Evolutionary conservation across 2,888 invertebrate species (phyloP).

Genomic region (Melanargia galathea): DNA sequence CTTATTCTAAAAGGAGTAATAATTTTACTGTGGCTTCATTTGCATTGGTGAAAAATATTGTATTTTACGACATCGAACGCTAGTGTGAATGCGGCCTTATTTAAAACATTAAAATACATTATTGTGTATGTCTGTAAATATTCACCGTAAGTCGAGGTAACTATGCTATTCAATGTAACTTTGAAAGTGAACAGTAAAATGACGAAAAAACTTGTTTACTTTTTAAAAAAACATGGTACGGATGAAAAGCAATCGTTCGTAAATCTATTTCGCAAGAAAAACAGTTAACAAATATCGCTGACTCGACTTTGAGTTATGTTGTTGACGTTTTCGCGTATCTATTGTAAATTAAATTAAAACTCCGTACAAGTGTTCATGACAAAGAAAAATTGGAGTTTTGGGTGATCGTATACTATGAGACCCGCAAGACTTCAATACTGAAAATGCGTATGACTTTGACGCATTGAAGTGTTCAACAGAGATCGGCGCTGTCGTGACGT

Average conservation of each 20-base stretch:
- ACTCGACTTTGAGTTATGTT: too few relatives aligned
- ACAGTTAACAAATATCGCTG: too few relatives aligned
- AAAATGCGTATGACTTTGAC: too few relatives aligned
- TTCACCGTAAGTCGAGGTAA: slow-evolving; percentile 20
- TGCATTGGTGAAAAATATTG: slow-evolving; percentile 68
- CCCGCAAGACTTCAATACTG: neutral
- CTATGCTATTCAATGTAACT: slow-evolving; percentile 7
- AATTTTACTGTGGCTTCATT: slow-evolving; percentile 58
- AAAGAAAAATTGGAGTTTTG: slow-evolving; percentile 51
- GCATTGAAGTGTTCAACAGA: too few relatives aligned
- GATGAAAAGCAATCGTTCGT: neutral
- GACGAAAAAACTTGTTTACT: too few relatives aligned
- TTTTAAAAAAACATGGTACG: neutral
- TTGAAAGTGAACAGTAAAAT: neutral
- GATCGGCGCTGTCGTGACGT: too few relatives aligned
- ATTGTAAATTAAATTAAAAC: slow-evolving; percentile 51
- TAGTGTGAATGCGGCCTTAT: slow-evolving; percentile 76
- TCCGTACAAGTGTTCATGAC: slow-evolving; percentile 57
- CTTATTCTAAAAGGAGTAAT: slow-evolving; percentile 69
- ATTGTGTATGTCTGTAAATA: slow-evolving; percentile 35
- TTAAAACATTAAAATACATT: slow-evolving; percentile 54
- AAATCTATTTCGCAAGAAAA: neutral
- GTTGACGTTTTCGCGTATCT: neutral
- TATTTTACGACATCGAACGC: slow-evolving; percentile 69
- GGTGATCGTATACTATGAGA: slow-evolving; percentile 39